Conservation (phyloP, 2,888 invertebrate genomes). For the Ryuthela nishihirai region DNA sequence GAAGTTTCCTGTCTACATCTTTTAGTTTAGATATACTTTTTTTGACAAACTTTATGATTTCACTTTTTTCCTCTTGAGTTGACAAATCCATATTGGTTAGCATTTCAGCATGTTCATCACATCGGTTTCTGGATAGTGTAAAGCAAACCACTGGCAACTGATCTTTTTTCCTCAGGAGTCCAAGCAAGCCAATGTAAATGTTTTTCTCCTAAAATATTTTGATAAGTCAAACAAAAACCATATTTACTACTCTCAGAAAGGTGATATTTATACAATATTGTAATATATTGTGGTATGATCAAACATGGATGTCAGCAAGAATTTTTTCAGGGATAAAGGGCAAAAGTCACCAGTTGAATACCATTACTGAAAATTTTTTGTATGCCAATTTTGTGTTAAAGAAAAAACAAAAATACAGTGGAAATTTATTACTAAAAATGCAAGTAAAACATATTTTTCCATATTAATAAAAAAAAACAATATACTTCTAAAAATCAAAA, state of each 20-base stretch:
- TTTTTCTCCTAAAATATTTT: conserved; percentile 21
- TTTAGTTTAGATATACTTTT: conserved; percentile 77
- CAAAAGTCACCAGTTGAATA: too few species aligned
- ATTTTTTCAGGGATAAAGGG: too few species aligned
- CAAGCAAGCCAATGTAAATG: conserved; percentile 25
- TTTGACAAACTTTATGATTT: conserved; percentile 80
- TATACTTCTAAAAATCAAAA: too few species aligned
- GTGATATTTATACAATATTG: neutral
- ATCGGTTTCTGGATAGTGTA: conserved; percentile 79
- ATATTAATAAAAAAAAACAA: too few species aligned
- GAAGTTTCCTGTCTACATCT: conserved; percentile 78
- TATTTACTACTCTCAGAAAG: neutral
- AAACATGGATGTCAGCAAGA: too few species aligned
- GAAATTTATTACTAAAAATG: too few species aligned
- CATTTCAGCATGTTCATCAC: conserved; percentile 65
- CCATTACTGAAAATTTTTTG: too few species aligned
- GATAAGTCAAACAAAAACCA: neutral
- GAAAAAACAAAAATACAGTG: too few species aligned
- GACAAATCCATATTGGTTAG: conserved; percentile 67
- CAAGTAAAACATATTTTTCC: too few species aligned
- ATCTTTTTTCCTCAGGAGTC: conserved; percentile 49
- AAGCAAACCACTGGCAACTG: conserved; percentile 92
- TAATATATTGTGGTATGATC: too few species aligned
- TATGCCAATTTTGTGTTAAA: too few species aligned
- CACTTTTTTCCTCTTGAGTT: conserved; percentile 74